Percentiles rank a stretch among this genome's conserved stretches.
These are phyloP conservation scores for Caenorhabditis plicata DNA, from an alignment of 2,888 invertebrate genomes.

Conservation along the genomic window DNA sequence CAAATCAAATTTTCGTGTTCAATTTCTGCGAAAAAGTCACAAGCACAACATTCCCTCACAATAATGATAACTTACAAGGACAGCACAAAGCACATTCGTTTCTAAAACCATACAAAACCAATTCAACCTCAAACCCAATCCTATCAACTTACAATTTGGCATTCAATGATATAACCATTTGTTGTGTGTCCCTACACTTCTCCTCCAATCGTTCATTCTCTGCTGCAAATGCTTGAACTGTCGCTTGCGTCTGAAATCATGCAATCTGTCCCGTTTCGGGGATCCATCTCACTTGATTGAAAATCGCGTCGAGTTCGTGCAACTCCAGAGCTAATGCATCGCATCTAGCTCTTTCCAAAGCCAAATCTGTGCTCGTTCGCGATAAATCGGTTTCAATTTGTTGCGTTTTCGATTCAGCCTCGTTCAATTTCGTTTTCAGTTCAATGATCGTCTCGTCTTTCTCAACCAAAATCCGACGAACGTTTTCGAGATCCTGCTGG, in stretches of 20 bases:
- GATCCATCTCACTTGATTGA: slow-evolving; percentile 11
- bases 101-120: slow-evolving; percentile 13
- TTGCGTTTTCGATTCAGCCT: slow-evolving; percentile 18
- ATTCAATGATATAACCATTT: slow-evolving; percentile 20
- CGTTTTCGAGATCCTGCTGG: slow-evolving; percentile 23
- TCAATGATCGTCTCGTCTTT: slow-evolving; percentile 20
- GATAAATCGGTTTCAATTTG: slow-evolving; percentile 25
- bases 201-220: slow-evolving; percentile 33
- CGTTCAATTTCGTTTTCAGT: slow-evolving; percentile 12
- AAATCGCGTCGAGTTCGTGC: slow-evolving; percentile 26
- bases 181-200: slow-evolving; percentile 15
- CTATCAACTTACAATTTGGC: slow-evolving; percentile 26
- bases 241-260: slow-evolving; percentile 25
- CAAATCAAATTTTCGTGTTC: not conserved
- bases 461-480: slow-evolving; percentile 15
- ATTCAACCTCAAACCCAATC: not conserved
- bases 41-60: too few species aligned
- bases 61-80: slow-evolving; percentile 35
- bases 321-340: slow-evolving; percentile 25
- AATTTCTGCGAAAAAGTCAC: not conserved
- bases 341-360: slow-evolving; percentile 22
- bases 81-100: slow-evolving; percentile 31
- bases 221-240: slow-evolving; percentile 24
- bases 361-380: slow-evolving; percentile 24
- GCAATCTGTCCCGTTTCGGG: not conserved